Evolutionary conservation across 2,888 invertebrate species (phyloP), one percentile per base, ranked within the genome.

Genomic region (Lochmaea capreae): DNA sequence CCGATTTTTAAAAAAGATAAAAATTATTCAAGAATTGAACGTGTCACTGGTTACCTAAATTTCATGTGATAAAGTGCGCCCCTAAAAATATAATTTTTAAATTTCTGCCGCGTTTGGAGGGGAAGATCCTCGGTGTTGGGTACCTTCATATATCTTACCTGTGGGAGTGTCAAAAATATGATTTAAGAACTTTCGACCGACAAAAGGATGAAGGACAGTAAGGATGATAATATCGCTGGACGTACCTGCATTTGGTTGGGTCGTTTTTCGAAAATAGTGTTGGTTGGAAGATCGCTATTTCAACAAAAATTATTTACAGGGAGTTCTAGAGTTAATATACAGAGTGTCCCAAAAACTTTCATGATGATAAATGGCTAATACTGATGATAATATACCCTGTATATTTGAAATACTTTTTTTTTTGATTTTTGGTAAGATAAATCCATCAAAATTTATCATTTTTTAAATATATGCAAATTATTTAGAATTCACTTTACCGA

Each of bases 81-180:
- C 42, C 16, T 66, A n/a, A 57, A 43, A 12, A 46, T 65, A 52
- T 65, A 65, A 65, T 65, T 65, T 65, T 52, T 10, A 54, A 39
- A 39, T 57, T 54, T 66, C 11, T 26, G 39, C 14, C 33, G 12
- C n/a, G n/a, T n/a, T 39, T 42, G 33, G 8, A 0, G 33, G 33
- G 33, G 33, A 33, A 33, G 33, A 1, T 39, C 5, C 9, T 39
- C 33, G 33, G 8, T 62, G 39, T 54, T 46, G 42, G 26, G 52
- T 67, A 62, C 67, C 58, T 65, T 73, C 66, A 67, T 65, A 59
- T 46, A 74, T 71, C 16, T 61, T 71, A 71, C 74, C 71, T 74
- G 74, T 71, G 67, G 57, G 71, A 67, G 74, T 74, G 74, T 71
- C 71, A 59, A 63, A 74, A 71, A 58, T 74, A 74, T 74, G 74